Conservation (phyloP, 2,113 vertebrate species). For the Ascaphus truei region DNA sequence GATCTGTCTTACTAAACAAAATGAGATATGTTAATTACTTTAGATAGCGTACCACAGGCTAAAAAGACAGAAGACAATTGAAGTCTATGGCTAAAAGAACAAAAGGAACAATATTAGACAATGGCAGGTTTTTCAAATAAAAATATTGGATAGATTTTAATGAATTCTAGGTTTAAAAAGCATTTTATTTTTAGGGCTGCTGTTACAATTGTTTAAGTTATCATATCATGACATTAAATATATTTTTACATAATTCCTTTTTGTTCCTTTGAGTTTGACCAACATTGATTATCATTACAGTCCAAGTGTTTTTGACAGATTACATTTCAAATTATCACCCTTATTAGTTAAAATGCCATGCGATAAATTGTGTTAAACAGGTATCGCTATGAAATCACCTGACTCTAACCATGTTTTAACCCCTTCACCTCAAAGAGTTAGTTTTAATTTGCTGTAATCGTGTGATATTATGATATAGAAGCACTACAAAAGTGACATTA, state of each 20-base stretch:
- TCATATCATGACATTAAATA: constrained; percentile 46
- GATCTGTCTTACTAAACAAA: background rate
- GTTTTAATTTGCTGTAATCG: background rate
- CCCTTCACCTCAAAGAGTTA: constrained; percentile 33
- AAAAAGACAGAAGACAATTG: background rate
- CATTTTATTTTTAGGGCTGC: constrained; percentile 17
- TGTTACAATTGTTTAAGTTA: constrained; percentile 30
- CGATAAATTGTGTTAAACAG: constrained; percentile 58
- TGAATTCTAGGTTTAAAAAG: constrained; percentile 2
- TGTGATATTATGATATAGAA: background rate
- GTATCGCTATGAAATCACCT: background rate
- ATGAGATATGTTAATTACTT: background rate
- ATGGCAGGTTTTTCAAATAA: background rate
- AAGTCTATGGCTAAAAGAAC: background rate
- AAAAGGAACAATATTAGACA: background rate
- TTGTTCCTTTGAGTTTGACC: constrained; percentile 49
- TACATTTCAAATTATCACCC: constrained; percentile 53
- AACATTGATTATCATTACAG: constrained; percentile 53
- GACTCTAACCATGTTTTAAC: constrained; percentile 16
- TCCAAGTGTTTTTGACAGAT: constrained; percentile 44
- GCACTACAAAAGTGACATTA: background rate
- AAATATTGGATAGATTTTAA: background rate
- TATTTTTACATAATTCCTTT: constrained; percentile 43
- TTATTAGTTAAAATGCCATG: constrained; percentile 53
- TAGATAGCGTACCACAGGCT: constrained; percentile 3